Evolutionary conservation across 2,797 vertebrate species (phyloP).

Genomic region (Ateles fusciceps): DNA sequence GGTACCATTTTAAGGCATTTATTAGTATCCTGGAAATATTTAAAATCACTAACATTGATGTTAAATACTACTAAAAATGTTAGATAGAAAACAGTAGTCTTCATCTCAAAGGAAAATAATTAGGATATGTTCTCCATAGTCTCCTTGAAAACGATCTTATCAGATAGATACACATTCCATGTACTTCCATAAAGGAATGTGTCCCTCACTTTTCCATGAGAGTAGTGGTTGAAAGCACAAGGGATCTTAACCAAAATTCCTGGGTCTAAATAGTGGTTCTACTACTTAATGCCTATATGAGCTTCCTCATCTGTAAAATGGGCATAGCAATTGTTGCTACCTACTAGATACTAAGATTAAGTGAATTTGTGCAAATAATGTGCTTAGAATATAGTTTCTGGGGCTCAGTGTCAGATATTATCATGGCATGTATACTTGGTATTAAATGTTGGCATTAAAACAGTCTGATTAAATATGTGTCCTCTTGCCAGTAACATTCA

Average conservation of each 20-base stretch:
- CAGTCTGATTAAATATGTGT: background rate
- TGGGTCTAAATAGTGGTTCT: background rate
- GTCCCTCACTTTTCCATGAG: background rate
- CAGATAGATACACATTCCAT: background rate
- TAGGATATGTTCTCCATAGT: background rate
- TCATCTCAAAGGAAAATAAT: background rate
- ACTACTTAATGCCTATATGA: background rate
- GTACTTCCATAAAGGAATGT: background rate
- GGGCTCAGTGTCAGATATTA: background rate
- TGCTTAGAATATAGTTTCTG: background rate
- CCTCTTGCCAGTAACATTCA: background rate
- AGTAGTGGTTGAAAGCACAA: background rate
- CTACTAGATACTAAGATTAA: background rate
- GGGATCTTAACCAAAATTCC: background rate
- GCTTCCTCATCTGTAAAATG: background rate
- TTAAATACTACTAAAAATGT: slow-evolving; percentile 12
- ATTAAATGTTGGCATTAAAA: background rate
- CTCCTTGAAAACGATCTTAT: background rate
- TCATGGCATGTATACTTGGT: background rate
- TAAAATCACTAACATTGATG: background rate
- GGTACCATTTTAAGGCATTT: background rate
- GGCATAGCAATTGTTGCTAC: background rate
- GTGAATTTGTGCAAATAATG: background rate
- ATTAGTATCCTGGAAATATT: background rate
- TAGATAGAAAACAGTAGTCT: background rate